Percentiles rank a stretch among this genome's conserved stretches.
These are phyloP conservation scores for Tretioscincus oriximinensis DNA, from an alignment of 2,113 vertebrate species.

Conservation along the genomic window DNA sequence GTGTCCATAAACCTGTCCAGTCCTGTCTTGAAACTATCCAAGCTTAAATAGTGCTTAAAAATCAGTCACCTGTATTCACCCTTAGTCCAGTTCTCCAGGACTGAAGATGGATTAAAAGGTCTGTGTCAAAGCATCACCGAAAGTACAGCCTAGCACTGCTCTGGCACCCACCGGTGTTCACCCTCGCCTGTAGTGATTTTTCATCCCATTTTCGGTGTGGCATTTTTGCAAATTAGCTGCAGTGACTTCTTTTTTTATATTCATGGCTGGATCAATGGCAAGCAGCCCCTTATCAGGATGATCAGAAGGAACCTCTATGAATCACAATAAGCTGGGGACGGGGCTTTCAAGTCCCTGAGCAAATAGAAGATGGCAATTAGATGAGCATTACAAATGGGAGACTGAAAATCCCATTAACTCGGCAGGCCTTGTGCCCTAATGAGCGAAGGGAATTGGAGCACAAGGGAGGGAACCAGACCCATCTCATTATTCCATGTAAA, in stretches of 20 bases:
- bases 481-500: not conserved
- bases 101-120: no score
- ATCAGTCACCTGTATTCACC: no score
- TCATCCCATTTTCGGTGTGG: not conserved
- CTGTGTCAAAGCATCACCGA: no score
- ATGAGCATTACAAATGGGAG: not conserved
- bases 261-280: not conserved
- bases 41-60: no score
- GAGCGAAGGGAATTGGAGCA: not conserved
- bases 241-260: not conserved
- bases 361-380: constrained; percentile 7
- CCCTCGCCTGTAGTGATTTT: not conserved
- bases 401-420: constrained; percentile 17
- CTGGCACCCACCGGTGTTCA: not conserved
- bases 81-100: no score
- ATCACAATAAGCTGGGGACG: not conserved
- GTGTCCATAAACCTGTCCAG: no score
- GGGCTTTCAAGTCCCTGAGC: not conserved
- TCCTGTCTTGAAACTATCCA: no score
- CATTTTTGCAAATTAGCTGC: not conserved
- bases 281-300: not conserved
- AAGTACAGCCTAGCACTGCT: no score
- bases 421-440: not conserved
- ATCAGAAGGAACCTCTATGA: constrained; percentile 5
- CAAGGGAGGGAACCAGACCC: not conserved